Evolutionary conservation across 2,888 invertebrate species (phyloP), one percentile per base, ranked within the genome.

Genomic region (Papilio gigon): DNA sequence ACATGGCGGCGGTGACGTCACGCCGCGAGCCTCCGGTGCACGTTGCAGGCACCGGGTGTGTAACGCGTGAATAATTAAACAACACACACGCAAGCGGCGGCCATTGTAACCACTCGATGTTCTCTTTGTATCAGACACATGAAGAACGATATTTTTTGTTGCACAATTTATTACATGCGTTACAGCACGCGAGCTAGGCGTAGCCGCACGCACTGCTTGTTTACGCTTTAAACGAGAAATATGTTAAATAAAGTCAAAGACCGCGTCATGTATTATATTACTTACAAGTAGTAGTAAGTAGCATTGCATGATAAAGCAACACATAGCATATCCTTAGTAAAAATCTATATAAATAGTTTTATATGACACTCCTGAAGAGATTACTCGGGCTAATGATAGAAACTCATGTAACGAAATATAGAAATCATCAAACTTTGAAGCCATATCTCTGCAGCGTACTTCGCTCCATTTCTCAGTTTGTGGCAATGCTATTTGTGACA

Each of bases 1-100:
- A 84, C 85, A 86, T 85, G 85, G 85, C 81, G 82, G 75, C 73
- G 73, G 84, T 90, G 90, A 90, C 90, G 90, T 91, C 89, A 90
- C 83, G 73, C 68, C 83, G 78, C 84, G 67, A 70, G 68, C 86
- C 83, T 84, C 84, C 85, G 85, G 86, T 87, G 88, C 90, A 79
- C 80, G 81, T 81, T 81, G 77, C 77, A 80, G 79, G 81, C 78
- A 83, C 80, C 83, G 81, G 80, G 77, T 75, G 73, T 77, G 77
- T 80, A 78, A 80, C 74, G 78, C 75, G 78, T 81, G 79, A 80
- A 79, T 81, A 81, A 77, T 73, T 70, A 71, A 71, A 71, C 78
- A 78, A 80, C 80, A 78, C 77, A 76, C 78, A 77, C 76, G 74
- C 76, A 76, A 79, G 78, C 78, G 80, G 80, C 82, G 74, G 73